Base-by-base conservation (phyloP, 2,888 invertebrate species). In the Xanthia icteritia region DNA sequence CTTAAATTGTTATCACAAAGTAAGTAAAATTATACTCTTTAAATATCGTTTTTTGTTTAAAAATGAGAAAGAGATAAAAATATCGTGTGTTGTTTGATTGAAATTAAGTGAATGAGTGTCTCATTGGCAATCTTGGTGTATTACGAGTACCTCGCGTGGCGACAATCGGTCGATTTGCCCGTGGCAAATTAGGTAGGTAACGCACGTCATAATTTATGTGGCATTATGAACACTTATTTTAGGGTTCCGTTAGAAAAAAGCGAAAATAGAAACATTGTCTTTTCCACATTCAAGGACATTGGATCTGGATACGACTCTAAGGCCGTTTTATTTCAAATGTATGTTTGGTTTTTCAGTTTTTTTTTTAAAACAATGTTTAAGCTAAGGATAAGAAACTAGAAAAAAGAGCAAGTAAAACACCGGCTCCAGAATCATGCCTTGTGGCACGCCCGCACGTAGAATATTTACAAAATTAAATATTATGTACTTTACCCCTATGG, bases 1-100 rank as follows among this genome's bases (percentile, higher is more conserved):
- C 67, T 81, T 84, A 84, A 31, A 56, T 72, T 77, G 73, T 76
- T 81, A 85, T 81, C 84, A 76, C 45, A 61, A 42, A 45, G 51
- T 61, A 72, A 69, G 36, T 76, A 45, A 65, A 65, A 60, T 39
- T 60, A 51, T 20, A 76, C 8, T 42, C 2, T 61, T 17, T 42
- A 31, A 17, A 15, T 42, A 68, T 2, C 42, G 20, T n/a, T 68
- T 39, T 23, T 20, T 48, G 36, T 69, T 61, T 17, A 13, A 39
- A 39, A 48, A 39, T 66, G 20, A 36, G 39, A 48, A 66, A 48
- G 42, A 64, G 56, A 36, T 67, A 20, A 48, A 61, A 13, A 20
- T 66, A 51, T 61, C 17, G 42, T 56, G 20, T 42, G 13, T 51
- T 58, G 27, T 11, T 65, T 23, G 36, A 58, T 23, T 54, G 2